A percentile compares a stretch with the other conserved stretches of the same genome.
These are phyloP conservation scores for Nixonia krombeini DNA, from an alignment of 1,140 invertebrate genomes.

Conservation along the genomic window DNA sequence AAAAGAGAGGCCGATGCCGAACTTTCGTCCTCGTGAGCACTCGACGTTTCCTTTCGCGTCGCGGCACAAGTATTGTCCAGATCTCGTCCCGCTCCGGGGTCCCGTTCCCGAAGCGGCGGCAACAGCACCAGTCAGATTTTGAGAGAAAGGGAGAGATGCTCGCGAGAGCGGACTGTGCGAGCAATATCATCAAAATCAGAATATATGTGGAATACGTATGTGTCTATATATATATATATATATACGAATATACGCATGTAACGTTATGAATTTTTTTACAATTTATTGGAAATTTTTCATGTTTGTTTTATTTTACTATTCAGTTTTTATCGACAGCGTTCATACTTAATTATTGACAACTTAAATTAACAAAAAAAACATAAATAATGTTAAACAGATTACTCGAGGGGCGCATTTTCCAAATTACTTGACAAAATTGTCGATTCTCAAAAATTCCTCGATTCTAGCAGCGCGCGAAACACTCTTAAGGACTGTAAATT, in stretches of 20 bases:
- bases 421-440: conserved; percentile 30
- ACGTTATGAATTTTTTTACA: not conserved
- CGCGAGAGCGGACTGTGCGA: not conserved
- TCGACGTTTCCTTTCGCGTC: conserved; percentile 32
- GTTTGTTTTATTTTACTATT: not conserved
- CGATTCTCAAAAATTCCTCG: too few relatives aligned
- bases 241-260: too few relatives aligned
- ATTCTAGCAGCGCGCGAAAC: too few relatives aligned
- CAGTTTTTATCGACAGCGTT: too few relatives aligned
- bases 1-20: conserved; percentile 57
- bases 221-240: too few relatives aligned
- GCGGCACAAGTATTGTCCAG: conserved; percentile 60
- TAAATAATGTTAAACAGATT: too few relatives aligned
- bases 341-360: too few relatives aligned
- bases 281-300: not conserved
- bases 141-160: conserved; percentile 17
- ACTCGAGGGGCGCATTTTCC: not conserved
- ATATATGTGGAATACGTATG: too few relatives aligned
- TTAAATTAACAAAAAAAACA: too few relatives aligned
- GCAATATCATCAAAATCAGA: not conserved
- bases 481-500: too few relatives aligned
- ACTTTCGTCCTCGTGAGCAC: conserved; percentile 54
- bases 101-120: conserved; percentile 54
- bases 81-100: conserved; percentile 67
- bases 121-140: not conserved